Evolutionary conservation across 1,140 invertebrate species (phyloP).

Genomic region (Physella acuta): DNA sequence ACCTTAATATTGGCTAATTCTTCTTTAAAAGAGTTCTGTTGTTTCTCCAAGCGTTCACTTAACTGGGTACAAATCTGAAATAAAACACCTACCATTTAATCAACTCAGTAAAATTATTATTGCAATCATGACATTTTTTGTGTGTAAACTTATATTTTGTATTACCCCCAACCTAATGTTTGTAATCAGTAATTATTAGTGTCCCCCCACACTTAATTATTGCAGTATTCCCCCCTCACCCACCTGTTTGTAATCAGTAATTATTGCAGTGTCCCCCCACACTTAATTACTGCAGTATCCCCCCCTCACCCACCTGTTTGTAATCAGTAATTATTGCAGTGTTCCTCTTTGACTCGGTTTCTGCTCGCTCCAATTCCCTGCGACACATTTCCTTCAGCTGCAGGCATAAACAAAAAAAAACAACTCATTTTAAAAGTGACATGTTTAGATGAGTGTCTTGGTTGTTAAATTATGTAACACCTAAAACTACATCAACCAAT

Average conservation of each 20-base stretch:
- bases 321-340: constrained; percentile 85
- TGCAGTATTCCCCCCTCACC: no score
- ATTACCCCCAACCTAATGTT: background rate
- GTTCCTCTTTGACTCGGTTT: constrained; percentile 71
- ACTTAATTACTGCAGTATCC: no score
- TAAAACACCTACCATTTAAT: no score
- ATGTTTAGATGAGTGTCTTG: no score
- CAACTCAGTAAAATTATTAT: no score
- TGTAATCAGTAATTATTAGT: no score
- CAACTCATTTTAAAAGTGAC: no score
- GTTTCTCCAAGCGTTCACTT: constrained; percentile 75
- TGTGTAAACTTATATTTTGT: background rate
- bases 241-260: no score
- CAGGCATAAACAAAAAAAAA: constrained; percentile 10
- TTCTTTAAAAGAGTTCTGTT: constrained; percentile 65
- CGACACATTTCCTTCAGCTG: constrained; percentile 83
- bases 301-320: constrained; percentile 69
- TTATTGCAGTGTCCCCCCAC: no score
- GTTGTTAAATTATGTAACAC: no score
- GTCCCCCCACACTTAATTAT: no score
- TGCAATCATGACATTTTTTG: background rate
- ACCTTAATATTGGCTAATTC: constrained; percentile 57
- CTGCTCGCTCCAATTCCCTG: constrained; percentile 73
- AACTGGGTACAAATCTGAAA: constrained; percentile 81
- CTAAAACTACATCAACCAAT: no score